phyloP scores from a whole-genome alignment of 1,140 invertebrate genomes.

The Drosophila repletoides region DNA sequence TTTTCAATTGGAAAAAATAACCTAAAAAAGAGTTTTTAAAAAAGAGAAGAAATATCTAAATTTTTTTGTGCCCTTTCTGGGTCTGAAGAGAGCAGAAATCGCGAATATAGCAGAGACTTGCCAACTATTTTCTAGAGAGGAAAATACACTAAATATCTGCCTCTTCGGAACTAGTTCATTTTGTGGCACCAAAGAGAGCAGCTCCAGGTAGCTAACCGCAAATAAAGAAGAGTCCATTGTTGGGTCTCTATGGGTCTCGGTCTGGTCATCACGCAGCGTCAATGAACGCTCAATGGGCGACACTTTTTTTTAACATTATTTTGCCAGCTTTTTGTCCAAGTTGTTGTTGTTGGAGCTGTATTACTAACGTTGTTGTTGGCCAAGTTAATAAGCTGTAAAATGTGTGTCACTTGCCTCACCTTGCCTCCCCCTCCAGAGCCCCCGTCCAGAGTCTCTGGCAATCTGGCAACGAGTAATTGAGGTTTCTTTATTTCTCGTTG shows the following conservation, averaged over 20 bases:
- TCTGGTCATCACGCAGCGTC: conserved; percentile 32
- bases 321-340: conserved; percentile 43
- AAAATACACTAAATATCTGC: rapidly evolving
- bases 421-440: not conserved
- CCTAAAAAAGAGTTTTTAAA: not conserved
- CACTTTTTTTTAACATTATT: conserved; percentile 34
- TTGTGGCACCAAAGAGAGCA: not conserved
- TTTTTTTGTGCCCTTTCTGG: too few relatives aligned
- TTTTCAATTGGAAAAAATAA: not conserved
- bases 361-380: conserved; percentile 17
- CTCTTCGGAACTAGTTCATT: not conserved
- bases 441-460: conserved; percentile 21
- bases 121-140: too few relatives aligned
- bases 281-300: conserved; percentile 34
- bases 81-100: too few relatives aligned
- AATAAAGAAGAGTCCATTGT: not conserved
- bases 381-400: conserved; percentile 81
- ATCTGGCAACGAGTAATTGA: conserved; percentile 65
- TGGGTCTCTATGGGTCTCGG: conserved; percentile 14
- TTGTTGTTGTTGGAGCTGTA: conserved; percentile 24
- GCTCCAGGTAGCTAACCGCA: not conserved
- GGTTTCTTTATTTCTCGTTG: conserved; percentile 42
- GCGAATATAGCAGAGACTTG: too few relatives aligned
- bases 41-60: not conserved
- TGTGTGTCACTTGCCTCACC: conserved; percentile 68